phyloP scores from a whole-genome alignment of 2,888 invertebrate species.

The Calameuta pallipes region DNA sequence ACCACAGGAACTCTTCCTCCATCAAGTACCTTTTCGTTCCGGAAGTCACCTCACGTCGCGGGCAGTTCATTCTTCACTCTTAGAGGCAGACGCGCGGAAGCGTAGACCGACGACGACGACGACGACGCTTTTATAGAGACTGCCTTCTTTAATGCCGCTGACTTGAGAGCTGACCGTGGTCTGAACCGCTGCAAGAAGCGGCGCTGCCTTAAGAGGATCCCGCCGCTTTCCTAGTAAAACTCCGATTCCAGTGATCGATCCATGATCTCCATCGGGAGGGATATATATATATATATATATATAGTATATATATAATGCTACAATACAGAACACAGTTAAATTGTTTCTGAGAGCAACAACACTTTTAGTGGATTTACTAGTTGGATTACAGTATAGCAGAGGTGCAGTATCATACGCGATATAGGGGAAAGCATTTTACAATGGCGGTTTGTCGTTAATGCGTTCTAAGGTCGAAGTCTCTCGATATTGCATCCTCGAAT shows the following conservation, averaged over 20 bases:
- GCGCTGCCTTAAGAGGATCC: slow-evolving; percentile 49
- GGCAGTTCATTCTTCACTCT: slow-evolving; percentile 50
- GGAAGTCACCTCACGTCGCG: slow-evolving; percentile 48
- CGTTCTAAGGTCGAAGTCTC: slow-evolving; percentile 2
- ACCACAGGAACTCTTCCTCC: too few relatives aligned
- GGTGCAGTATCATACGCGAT: background rate
- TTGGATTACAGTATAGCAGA: background rate
- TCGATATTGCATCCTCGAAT: slow-evolving; percentile 26
- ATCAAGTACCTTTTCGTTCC: slow-evolving; percentile 20
- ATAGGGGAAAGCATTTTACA: background rate
- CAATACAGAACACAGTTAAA: background rate
- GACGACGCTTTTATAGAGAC: slow-evolving; percentile 10
- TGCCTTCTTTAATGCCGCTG: slow-evolving; percentile 2
- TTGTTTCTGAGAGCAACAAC: background rate
- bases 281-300: background rate
- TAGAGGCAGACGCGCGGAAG: slow-evolving; percentile 26
- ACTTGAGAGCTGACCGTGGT: background rate
- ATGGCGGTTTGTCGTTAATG: background rate
- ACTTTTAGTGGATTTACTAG: background rate
- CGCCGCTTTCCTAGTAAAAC: slow-evolving; percentile 43
- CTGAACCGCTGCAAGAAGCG: slow-evolving; percentile 35
- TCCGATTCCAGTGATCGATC: slow-evolving; percentile 34
- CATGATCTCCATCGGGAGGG: background rate
- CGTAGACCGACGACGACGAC: slow-evolving; percentile 8
- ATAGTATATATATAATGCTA: too few relatives aligned